Evolutionary conservation across 2,888 invertebrate genomes (phyloP).

Genomic region (Drosophila flavopinicola): DNA sequence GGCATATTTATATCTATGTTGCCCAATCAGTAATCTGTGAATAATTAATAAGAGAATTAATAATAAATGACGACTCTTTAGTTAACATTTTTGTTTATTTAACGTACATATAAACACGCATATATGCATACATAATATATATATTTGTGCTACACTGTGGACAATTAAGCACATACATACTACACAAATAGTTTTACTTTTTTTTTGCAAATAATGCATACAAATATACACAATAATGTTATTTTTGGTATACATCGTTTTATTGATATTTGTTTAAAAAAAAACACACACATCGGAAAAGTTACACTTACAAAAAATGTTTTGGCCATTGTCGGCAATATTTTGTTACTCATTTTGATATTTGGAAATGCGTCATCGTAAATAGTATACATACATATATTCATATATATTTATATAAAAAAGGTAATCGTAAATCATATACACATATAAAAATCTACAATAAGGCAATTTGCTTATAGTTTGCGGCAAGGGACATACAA

Average conservation of each 20-base stretch:
- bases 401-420: conserved; percentile 60
- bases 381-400: conserved; percentile 35
- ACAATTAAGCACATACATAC: conserved; percentile 40
- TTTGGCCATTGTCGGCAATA: conserved; percentile 23
- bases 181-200: conserved; percentile 32
- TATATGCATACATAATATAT: conserved; percentile 14
- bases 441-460: conserved; percentile 70
- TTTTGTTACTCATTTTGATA: conserved; percentile 43
- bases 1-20: too few species aligned
- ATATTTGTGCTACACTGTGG: conserved; percentile 18
- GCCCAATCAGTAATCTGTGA: too few species aligned
- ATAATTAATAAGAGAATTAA: too few species aligned
- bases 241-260: conserved; percentile 43
- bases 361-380: conserved; percentile 49
- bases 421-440: conserved; percentile 66
- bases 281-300: conserved; percentile 36
- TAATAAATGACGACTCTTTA: not conserved
- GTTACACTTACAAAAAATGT: conserved; percentile 44
- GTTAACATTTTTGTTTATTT: conserved; percentile 26
- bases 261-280: conserved; percentile 49
- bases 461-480: conserved; percentile 62
- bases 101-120: conserved; percentile 35
- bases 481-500: conserved; percentile 38
- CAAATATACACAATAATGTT: conserved; percentile 23
- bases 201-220: conserved; percentile 20